phyloP scores from a whole-genome alignment of 2,113 vertebrate species.

The Elanoides forficatus region DNA sequence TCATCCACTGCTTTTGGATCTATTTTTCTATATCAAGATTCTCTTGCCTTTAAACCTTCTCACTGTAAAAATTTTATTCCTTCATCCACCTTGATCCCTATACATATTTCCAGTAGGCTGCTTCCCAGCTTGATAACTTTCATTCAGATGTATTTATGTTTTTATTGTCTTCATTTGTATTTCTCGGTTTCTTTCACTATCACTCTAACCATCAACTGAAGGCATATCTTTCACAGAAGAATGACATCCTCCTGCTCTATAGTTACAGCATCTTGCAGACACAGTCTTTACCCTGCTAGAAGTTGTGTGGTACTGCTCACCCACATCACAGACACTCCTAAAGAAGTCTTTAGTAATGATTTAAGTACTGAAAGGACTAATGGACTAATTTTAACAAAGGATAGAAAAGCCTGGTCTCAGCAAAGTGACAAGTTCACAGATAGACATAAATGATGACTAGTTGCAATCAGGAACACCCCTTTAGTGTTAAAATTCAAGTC shows the following conservation, averaged over 20 bases:
- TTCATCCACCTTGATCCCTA: not conserved
- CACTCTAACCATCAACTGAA: not conserved
- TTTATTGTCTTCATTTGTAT: not conserved
- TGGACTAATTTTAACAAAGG: not conserved
- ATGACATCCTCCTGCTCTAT: not conserved
- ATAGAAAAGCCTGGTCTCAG: not conserved
- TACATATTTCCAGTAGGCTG: not conserved
- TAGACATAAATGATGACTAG: not conserved
- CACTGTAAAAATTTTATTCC: not conserved
- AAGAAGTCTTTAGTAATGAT: not conserved
- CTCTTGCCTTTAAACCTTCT: not conserved
- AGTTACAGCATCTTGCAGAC: not conserved
- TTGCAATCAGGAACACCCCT: not conserved
- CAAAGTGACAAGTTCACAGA: not conserved
- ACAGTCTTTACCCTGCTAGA: not conserved
- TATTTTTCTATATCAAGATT: not conserved
- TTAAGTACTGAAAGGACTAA: not conserved
- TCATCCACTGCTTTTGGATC: not conserved
- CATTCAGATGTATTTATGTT: not conserved
- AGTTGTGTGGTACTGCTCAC: not conserved
- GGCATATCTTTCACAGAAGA: not conserved
- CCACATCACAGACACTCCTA: not conserved
- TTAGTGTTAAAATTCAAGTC: not conserved
- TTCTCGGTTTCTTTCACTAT: not conserved
- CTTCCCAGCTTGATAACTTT: not conserved